phyloP scores from a whole-genome alignment of 2,888 invertebrate genomes.

The Bellardia bayeri region DNA sequence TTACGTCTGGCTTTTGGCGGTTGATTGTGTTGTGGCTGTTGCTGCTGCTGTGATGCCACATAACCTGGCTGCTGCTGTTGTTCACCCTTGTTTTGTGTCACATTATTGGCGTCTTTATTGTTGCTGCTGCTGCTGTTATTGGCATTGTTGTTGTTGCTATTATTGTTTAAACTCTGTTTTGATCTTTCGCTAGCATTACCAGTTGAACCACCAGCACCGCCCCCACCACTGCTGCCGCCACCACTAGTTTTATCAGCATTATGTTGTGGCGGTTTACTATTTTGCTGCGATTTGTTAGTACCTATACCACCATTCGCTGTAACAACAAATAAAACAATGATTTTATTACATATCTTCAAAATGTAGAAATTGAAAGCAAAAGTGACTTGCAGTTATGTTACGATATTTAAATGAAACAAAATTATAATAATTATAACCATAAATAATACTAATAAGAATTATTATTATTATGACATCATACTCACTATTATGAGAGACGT shows the following conservation, averaged over 20 bases:
- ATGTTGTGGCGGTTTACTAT: conserved; percentile 79
- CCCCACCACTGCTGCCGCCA: conserved; percentile 71
- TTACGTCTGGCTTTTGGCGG: conserved; percentile 81
- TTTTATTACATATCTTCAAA: conserved; percentile 1
- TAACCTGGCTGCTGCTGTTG: conserved; percentile 73
- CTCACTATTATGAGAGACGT: conserved; percentile 83
- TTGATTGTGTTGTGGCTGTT: conserved; percentile 75
- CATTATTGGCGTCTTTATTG: conserved; percentile 78
- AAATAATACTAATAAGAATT: conserved; percentile 8
- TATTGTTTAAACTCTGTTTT: conserved; percentile 76
- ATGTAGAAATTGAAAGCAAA: background rate
- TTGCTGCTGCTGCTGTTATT: conserved; percentile 74
- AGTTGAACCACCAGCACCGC: conserved; percentile 74
- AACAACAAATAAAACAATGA: conserved; percentile 34
- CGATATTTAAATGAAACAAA: background rate
- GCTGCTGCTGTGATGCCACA: conserved; percentile 73
- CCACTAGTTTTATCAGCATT: conserved; percentile 81
- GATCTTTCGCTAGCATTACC: conserved; percentile 78
- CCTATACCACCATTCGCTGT: conserved; percentile 83
- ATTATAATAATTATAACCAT: background rate
- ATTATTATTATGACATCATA: conserved; percentile 76
- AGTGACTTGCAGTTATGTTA: background rate
- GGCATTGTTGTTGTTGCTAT: conserved; percentile 74
- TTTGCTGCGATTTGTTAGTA: conserved; percentile 82
- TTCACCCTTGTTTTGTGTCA: conserved; percentile 75